Conservation (phyloP, 2,113 vertebrate species). For the Marmota monax region DNA sequence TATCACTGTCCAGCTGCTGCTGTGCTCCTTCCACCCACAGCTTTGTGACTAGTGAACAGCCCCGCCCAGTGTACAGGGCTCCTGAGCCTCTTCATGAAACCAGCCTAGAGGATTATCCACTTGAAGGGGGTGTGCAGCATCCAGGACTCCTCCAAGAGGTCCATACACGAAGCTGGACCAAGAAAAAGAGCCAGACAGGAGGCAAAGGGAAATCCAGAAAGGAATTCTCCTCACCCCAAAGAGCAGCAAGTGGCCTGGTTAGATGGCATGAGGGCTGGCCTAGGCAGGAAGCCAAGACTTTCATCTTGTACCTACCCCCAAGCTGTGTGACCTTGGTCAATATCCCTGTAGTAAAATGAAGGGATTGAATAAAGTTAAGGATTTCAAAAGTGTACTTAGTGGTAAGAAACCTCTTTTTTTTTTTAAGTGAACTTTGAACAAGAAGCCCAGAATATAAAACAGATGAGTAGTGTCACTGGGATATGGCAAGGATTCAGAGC, state of each 20-base stretch:
- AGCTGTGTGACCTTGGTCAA: neutral
- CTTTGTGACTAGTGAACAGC: neutral
- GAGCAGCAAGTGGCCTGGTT: neutral
- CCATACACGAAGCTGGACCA: neutral
- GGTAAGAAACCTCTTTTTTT: neutral
- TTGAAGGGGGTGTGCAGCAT: neutral
- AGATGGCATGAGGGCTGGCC: neutral
- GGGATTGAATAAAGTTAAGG: neutral
- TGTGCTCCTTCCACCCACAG: neutral
- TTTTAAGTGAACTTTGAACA: neutral
- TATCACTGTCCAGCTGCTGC: neutral
- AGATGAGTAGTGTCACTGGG: neutral
- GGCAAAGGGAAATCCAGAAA: neutral
- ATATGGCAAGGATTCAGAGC: neutral
- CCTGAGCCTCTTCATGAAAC: rapidly evolving
- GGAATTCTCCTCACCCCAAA: neutral
- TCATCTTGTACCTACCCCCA: too few relatives aligned
- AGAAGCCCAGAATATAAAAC: neutral
- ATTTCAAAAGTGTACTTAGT: neutral
- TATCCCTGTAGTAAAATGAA: neutral
- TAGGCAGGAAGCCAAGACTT: neutral
- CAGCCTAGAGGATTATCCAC: neutral
- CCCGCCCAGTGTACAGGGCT: neutral
- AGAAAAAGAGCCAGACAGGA: neutral
- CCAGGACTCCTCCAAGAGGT: neutral